Conservation (phyloP, 2,113 vertebrate genomes). For the Sialia sialis region DNA sequence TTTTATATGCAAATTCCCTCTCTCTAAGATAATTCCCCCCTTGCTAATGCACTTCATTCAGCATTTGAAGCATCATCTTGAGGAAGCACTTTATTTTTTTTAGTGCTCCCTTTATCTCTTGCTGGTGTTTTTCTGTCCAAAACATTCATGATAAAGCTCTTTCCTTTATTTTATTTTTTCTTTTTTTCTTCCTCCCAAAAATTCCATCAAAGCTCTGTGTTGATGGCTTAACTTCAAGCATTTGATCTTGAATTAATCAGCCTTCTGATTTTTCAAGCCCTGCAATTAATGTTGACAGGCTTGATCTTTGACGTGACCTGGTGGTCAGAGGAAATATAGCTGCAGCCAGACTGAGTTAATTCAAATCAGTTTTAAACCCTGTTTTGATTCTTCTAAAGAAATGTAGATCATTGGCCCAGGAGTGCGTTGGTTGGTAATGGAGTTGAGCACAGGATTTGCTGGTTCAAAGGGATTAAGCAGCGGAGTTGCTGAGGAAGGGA, state of each 20-base stretch:
- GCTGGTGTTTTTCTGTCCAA: not conserved
- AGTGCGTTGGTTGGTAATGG: not conserved
- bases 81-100: not conserved
- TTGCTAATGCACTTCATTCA: not conserved
- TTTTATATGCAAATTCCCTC: constrained; percentile 23
- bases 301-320: not conserved
- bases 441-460: not conserved
- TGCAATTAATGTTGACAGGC: not conserved
- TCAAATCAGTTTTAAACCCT: not conserved
- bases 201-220: not conserved
- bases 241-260: constrained; percentile 32
- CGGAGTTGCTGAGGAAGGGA: not conserved
- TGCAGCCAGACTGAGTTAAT: not conserved
- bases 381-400: not conserved
- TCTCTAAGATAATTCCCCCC: not conserved
- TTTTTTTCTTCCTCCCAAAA: not conserved
- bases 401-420: not conserved
- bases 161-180: not conserved
- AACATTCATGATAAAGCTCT: not conserved
- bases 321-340: not conserved
- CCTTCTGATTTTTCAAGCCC: not conserved
- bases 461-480: not conserved
- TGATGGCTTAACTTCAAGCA: not conserved
- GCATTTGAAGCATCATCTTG: not conserved
- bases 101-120: not conserved